Conservation (phyloP, 2,113 vertebrate genomes). For the Meles meles region DNA sequence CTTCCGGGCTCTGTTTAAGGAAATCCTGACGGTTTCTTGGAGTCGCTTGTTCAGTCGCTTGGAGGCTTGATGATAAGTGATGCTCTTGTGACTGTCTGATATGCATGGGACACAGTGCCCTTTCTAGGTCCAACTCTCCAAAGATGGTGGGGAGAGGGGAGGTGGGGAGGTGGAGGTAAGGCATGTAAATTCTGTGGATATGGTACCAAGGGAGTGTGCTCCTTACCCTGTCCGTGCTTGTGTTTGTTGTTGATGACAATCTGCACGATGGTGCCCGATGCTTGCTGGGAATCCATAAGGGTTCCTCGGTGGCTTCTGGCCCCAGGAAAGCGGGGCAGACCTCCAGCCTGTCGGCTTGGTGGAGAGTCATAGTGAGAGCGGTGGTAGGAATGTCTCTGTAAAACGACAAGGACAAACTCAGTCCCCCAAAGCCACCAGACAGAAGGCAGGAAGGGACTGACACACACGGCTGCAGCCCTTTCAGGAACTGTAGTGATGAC, state of each 20-base stretch:
- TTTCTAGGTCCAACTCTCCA: neutral
- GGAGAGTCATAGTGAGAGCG: conserved; percentile 80
- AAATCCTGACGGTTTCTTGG: neutral
- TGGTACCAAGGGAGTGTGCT: neutral
- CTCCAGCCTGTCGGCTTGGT: conserved; percentile 73
- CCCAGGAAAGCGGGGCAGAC: conserved; percentile 74
- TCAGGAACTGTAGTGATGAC: neutral
- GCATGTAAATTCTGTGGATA: neutral
- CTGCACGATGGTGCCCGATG: conserved; percentile 86
- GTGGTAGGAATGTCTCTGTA: conserved; percentile 87
- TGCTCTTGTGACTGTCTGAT: neutral
- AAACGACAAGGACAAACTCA: conserved; percentile 41
- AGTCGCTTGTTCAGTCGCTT: neutral
- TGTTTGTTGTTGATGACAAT: conserved; percentile 88
- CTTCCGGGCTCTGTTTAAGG: neutral
- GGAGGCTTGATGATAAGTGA: neutral
- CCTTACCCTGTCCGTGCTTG: conserved; percentile 85
- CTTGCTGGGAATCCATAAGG: conserved; percentile 81
- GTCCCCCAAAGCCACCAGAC: neutral
- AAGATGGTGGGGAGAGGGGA: neutral
- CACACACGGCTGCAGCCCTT: neutral
- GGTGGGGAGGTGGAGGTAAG: neutral
- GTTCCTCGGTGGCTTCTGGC: conserved; percentile 81
- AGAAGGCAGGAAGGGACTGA: neutral
- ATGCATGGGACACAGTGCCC: neutral